These are phyloP conservation scores for Serinus canaria DNA, from an alignment of 2,113 vertebrate genomes.

Conservation along the genomic window DNA sequence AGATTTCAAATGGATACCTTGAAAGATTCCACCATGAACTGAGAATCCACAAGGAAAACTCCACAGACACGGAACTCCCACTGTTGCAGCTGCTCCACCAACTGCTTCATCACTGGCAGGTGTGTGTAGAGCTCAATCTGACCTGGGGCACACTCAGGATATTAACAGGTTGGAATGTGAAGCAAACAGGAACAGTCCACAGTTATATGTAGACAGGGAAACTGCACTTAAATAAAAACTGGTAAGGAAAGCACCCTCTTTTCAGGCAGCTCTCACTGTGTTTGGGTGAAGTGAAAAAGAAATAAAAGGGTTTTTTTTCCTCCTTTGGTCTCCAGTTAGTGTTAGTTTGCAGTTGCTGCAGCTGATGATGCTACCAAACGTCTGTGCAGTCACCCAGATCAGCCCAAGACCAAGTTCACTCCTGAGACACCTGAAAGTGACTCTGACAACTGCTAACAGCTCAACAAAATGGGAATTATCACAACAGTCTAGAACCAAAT, in stretches of 20 bases:
- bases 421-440: neutral
- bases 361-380: neutral
- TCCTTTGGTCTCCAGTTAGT: neutral
- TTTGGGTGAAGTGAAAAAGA: neutral
- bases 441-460: neutral
- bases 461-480: neutral
- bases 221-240: neutral
- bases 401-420: neutral
- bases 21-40: conserved; percentile 98
- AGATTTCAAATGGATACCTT: conserved; percentile 77
- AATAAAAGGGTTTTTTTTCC: fast-evolving
- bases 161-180: neutral
- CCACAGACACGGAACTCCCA: conserved; percentile 97
- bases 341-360: neutral
- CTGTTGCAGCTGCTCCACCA: conserved; percentile 95
- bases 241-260: neutral
- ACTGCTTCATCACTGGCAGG: conserved; percentile 94
- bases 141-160: conserved; percentile 71
- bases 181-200: neutral
- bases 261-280: neutral
- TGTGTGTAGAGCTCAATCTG: conserved; percentile 99
- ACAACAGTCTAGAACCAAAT: fast-evolving
- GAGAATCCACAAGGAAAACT: conserved; percentile 96
- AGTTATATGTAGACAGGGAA: fast-evolving
- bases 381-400: neutral